phyloP scores from a whole-genome alignment of 1,140 invertebrate genomes.

The Pseudomyrmex dendroicus region DNA sequence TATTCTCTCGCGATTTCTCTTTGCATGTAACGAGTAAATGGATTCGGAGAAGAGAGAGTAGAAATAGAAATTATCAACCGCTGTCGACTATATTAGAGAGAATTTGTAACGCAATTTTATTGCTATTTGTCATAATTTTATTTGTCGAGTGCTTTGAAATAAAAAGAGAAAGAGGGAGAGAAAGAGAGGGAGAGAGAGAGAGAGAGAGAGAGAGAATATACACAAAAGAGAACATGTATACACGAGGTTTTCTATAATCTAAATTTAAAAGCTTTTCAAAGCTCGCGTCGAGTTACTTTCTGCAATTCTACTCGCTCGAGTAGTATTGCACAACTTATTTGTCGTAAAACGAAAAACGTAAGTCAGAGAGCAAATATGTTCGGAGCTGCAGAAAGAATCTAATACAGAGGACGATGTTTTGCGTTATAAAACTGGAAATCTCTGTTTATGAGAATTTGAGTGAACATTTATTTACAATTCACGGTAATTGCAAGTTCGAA shows the following conservation, averaged over 20 bases:
- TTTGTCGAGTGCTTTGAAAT: neutral
- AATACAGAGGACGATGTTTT: too few species aligned
- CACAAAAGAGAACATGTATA: too few species aligned
- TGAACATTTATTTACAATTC: neutral
- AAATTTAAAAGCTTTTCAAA: too few species aligned
- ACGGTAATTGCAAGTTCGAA: neutral
- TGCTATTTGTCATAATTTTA: too few species aligned
- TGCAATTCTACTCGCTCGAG: too few species aligned
- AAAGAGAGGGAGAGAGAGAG: neutral
- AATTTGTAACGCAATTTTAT: neutral
- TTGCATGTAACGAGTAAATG: conserved; percentile 31
- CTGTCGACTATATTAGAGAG: neutral
- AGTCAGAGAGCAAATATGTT: too few species aligned
- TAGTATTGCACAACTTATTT: neutral
- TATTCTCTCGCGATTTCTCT: conserved; percentile 35
- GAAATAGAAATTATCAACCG: conserved; percentile 17
- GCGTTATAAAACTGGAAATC: neutral
- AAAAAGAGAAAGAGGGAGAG: neutral
- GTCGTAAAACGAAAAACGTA: neutral
- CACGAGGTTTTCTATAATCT: too few species aligned
- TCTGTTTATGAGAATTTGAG: neutral
- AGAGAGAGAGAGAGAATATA: conserved; percentile 5
- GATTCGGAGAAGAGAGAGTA: neutral
- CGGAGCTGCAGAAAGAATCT: too few species aligned
- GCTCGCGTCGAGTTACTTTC: too few species aligned